phyloP scores from a whole-genome alignment of 2,888 invertebrate genomes.

The Pterostichus niger region DNA sequence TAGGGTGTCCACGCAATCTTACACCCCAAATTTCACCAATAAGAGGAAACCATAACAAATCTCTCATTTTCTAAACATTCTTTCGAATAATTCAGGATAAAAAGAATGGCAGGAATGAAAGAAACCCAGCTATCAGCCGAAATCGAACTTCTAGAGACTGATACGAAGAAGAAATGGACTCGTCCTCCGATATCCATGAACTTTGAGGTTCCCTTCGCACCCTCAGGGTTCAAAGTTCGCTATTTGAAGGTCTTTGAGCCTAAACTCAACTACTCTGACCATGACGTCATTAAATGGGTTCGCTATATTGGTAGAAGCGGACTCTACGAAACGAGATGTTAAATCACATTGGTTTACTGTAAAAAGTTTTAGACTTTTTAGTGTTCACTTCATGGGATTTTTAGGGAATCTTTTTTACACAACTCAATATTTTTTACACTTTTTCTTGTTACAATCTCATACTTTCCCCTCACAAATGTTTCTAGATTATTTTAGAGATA shows the following conservation, averaged over 20 bases:
- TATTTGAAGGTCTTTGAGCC: slow-evolving; percentile 99
- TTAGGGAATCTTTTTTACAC: background rate
- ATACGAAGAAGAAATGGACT: slow-evolving; percentile 99
- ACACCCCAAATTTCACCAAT: too few relatives aligned
- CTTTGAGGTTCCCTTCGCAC: slow-evolving; percentile 99
- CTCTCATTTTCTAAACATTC: too few relatives aligned
- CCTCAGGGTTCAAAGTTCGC: slow-evolving; percentile 99
- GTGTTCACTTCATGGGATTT: background rate
- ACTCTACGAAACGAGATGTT: slow-evolving; percentile 99
- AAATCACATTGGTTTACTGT: slow-evolving; percentile 72
- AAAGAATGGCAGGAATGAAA: slow-evolving; percentile 98
- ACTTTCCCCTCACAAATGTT: too few relatives aligned
- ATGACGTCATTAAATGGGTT: slow-evolving; percentile 99
- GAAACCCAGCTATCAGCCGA: slow-evolving; percentile 99
- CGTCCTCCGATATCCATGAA: slow-evolving; percentile 99
- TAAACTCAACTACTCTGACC: slow-evolving; percentile 99
- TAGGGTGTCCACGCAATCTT: too few relatives aligned
- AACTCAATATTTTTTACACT: background rate
- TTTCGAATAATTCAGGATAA: slow-evolving; percentile 81
- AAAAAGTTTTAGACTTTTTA: background rate
- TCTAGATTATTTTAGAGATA: too few relatives aligned
- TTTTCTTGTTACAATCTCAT: too few relatives aligned
- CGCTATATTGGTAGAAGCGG: slow-evolving; percentile 99
- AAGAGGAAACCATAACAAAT: too few relatives aligned
- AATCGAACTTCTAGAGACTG: slow-evolving; percentile 98